Base-by-base conservation (phyloP, 2,113 vertebrate genomes). In the Callocephalon fimbriatum region DNA sequence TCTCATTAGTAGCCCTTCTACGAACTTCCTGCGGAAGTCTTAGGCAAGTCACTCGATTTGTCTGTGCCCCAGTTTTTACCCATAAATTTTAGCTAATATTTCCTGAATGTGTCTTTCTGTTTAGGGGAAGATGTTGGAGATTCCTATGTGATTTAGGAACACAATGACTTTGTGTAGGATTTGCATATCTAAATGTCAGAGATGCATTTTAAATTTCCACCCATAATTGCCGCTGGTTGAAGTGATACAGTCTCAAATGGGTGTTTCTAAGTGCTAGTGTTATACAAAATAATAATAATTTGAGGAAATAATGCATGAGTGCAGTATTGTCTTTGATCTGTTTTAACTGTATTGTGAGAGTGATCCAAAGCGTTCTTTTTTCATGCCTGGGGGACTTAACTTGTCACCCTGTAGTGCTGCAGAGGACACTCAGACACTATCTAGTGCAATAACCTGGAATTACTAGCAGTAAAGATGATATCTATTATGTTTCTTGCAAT, bases 11-110 rank as follows among this genome's bases (percentile, higher is more conserved):
- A 91, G 80, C 58, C 76, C 56, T 75, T 51, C 77, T 45, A 50
- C 0, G n/a, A 83, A 75, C 72, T 84, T 96, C 86, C 92, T 68
- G 76, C 2, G 0, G 65, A 80, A 91, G 65, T 72, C 90, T 95
- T 95, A 95, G 76, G 68, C 72, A 40, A 86, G 83, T 48, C 42
- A 12, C 38, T 85, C 32, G 3, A 88, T 96, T 87, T 90, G 78
- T 82, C 93, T 93, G 35, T 87, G 92, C 56, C 94, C 83, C 88
- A 95, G 56, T 96, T 96, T 92, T 91, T 73, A 16, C 32, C 91
- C 48, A 37, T 56, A 32, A 77, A 92, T 37, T 29, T 78, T 66
- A 82, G 61, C 31, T 77, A 54, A n/a, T 67, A 37, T 54, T 90
- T 92, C 53, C 63, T 79, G 53, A 76, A 78, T 31, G 74, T 63